phyloP scores from a whole-genome alignment of 2,797 vertebrate species.

The Pseudocheirus occidentalis region DNA sequence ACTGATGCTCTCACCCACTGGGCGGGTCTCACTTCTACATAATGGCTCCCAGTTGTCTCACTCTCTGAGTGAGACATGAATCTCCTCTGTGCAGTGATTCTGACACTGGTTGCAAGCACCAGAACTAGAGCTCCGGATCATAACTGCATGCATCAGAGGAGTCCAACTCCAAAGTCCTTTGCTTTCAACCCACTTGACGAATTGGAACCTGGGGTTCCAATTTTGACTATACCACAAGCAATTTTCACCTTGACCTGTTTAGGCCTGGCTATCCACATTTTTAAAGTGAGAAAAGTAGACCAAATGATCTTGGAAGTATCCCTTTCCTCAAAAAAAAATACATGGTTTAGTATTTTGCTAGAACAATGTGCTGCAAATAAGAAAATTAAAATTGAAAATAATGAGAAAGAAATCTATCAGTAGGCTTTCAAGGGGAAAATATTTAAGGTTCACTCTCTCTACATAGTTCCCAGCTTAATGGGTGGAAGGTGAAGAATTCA shows the following conservation, averaged over 20 bases:
- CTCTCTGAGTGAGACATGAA: neutral
- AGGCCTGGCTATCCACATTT: neutral
- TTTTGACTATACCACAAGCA: neutral
- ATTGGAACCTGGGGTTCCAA: neutral
- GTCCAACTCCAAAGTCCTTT: neutral
- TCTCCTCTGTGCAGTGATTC: neutral
- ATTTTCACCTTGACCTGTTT: neutral
- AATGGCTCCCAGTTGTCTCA: neutral
- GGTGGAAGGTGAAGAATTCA: slow-evolving; percentile 53
- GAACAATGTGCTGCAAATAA: slow-evolving; percentile 50
- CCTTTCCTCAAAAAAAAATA: slow-evolving; percentile 16
- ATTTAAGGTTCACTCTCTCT: slow-evolving; percentile 31
- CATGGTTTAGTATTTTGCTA: slow-evolving; percentile 33
- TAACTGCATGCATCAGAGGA: neutral
- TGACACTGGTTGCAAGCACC: neutral
- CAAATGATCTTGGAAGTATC: neutral
- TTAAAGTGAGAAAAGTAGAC: neutral
- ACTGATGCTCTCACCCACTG: neutral
- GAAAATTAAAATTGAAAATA: slow-evolving; percentile 56
- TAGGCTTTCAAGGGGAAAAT: slow-evolving; percentile 50
- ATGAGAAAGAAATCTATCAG: slow-evolving; percentile 48
- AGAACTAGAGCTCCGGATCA: neutral
- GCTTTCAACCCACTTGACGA: neutral
- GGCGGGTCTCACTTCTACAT: neutral
- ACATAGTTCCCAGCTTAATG: slow-evolving; percentile 43